Evolutionary conservation across 2,113 vertebrate species (phyloP), one percentile per base, ranked within the genome.

Genomic region (Hassar affinis): DNA sequence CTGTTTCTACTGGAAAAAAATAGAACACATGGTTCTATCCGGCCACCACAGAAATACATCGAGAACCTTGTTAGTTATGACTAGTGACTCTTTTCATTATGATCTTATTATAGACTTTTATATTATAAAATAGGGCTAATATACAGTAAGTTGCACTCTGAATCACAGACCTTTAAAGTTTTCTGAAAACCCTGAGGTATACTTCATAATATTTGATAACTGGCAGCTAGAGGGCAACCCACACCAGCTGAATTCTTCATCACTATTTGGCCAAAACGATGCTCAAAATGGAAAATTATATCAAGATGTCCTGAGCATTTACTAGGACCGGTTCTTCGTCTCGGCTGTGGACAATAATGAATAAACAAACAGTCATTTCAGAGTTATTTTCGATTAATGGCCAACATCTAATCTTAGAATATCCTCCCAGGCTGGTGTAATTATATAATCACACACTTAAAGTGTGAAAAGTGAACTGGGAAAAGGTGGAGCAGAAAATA

Each of bases 201-300:
- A 86, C 88, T 89, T 89, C 74, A 91, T 82, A 59, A 59, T 86
- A 85, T 78, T 90, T 93, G 85, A 83, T 47, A 57, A 84, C 83
- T 90, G 90, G 90, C 94, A 94, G 92, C 94, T 94, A 94, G 94
- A 93, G 94, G 94, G 94, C 94, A 93, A 92, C 93, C 92, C 90
- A 92, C 86, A 90, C 90, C 90, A 91, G 89, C 86, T 84, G 17
- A 91, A 90, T 59, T 81, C 51, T 86, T 87, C 62, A 85, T 87
- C 76, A 81, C 75, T 75, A 61, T 49, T 85, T 62, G 59, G 87
- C 85, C 86, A 33, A 68, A 64, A 61, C 27, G 62, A 62, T 20
- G 20, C 51, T 77, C 1, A 77, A 51, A 56, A 77, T 15, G 51
- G 51, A 38, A 56, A 77, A 56, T 77, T 1, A 77, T 56, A 38